Base-by-base conservation (phyloP, 2,113 vertebrate genomes). In the Seriola rivoliana region DNA sequence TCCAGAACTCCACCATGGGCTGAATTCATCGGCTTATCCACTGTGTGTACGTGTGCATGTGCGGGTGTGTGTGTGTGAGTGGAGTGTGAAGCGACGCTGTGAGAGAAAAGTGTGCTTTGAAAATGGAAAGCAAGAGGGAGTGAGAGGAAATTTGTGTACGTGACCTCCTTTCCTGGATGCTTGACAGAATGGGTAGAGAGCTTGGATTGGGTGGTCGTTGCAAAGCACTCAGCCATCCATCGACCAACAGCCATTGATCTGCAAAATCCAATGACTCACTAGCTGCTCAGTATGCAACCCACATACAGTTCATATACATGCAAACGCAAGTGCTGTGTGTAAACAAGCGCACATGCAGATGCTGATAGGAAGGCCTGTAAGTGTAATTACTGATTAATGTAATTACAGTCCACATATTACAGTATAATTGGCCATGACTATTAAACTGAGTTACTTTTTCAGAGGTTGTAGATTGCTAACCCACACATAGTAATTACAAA, bases 141-240 rank as follows among this genome's bases (percentile, higher is more conserved):
- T 17, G 62, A 32, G 40, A 14, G 78, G 69, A 80, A 83, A 87
- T 88, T 25, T 80, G 76, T 75, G 75, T 63, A 64, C 14, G 85
- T 91, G 88, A 93, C 89, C 87, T 89, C 86, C 63, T 91, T 87
- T 88, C 71, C 86, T 87, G 78, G 82, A 84, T 80, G 85, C 52
- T 71, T 80, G 81, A 86, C 81, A 87, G 73, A 88, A 74, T 34
- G 78, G 71, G 82, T 57, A 58, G 81, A 85, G 83, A 65, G 76
- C 66, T 78, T 89, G 84, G 75, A 75, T 77, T 81, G 80, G 89
- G 87, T 87, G 90, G 88, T 86, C 80, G 72, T 88, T 88, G 90
- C 87, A 90, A 90, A 92, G 89, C 91, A 90, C 89, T 94, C 91
- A 88, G 88, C 83, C 87, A 25, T 90, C 77, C 84, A 93, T 94